Evolutionary conservation across 2,113 vertebrate genomes (phyloP).

Genomic region (Gambusia holbrooki): DNA sequence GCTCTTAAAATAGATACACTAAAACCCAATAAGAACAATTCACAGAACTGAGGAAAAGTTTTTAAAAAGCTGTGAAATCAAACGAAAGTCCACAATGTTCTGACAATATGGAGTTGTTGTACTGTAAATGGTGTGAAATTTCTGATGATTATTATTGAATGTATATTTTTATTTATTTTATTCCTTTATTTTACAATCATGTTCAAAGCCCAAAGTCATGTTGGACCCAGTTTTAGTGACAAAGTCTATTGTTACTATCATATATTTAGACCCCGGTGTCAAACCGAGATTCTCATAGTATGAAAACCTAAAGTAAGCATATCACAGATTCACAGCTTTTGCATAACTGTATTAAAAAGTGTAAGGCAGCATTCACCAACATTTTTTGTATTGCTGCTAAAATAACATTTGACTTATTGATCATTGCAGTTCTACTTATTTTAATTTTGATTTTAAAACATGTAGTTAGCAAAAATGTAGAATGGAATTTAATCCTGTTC

Average conservation of each 20-base stretch:
- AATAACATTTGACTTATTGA: not conserved
- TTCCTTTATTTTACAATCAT: not conserved
- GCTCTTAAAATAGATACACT: not conserved
- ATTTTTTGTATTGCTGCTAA: not conserved
- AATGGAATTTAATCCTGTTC: too few relatives aligned
- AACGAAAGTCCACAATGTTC: not conserved
- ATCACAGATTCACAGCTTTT: not conserved
- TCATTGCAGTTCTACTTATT: not conserved
- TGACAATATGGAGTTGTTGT: not conserved
- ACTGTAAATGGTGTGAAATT: not conserved
- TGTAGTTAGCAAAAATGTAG: not conserved
- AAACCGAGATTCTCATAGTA: not conserved
- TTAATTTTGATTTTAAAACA: not conserved
- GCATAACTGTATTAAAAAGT: not conserved
- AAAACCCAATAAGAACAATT: not conserved
- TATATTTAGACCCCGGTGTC: not conserved
- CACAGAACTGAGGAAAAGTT: not conserved
- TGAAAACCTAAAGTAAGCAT: not conserved
- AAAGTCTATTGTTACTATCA: not conserved
- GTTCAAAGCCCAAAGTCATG: not conserved
- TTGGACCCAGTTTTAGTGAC: not conserved
- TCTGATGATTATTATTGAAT: too few relatives aligned
- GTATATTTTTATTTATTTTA: not conserved
- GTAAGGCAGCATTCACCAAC: too few relatives aligned
- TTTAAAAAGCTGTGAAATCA: not conserved